A percentile compares a stretch with the other conserved stretches of the same genome.
Evolutionary conservation across 2,797 vertebrate genomes (phyloP).

Genomic region (Alauda arvensis): DNA sequence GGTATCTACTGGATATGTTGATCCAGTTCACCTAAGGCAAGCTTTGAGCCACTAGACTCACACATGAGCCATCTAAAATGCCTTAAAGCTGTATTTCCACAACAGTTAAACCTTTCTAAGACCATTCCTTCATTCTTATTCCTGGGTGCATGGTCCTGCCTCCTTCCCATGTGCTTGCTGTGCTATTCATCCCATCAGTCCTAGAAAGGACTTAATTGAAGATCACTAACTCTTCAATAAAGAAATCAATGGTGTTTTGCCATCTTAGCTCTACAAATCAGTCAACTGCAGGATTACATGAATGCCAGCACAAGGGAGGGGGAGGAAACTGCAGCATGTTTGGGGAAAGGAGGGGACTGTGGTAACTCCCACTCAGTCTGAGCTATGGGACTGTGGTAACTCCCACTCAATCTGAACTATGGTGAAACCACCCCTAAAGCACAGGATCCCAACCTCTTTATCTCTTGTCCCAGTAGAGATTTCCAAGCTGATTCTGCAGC

Average conservation of each 20-base stretch:
- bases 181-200: neutral
- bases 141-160: neutral
- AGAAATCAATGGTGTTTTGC: neutral
- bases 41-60: neutral
- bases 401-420: neutral
- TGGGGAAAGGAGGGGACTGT: neutral
- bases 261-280: neutral
- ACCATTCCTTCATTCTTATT: neutral
- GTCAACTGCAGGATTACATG: neutral
- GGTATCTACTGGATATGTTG: neutral
- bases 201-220: neutral
- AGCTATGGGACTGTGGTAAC: neutral
- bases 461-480: neutral
- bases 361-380: neutral
- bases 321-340: neutral
- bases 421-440: neutral
- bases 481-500: slow-evolving; percentile 4
- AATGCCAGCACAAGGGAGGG: neutral
- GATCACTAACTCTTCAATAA: neutral
- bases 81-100: neutral
- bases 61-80: neutral
- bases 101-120: neutral
- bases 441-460: neutral
- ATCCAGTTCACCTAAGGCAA: neutral
- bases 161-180: neutral